Base-by-base conservation (phyloP, 2,888 invertebrate species). In the Ethmia dodecea region DNA sequence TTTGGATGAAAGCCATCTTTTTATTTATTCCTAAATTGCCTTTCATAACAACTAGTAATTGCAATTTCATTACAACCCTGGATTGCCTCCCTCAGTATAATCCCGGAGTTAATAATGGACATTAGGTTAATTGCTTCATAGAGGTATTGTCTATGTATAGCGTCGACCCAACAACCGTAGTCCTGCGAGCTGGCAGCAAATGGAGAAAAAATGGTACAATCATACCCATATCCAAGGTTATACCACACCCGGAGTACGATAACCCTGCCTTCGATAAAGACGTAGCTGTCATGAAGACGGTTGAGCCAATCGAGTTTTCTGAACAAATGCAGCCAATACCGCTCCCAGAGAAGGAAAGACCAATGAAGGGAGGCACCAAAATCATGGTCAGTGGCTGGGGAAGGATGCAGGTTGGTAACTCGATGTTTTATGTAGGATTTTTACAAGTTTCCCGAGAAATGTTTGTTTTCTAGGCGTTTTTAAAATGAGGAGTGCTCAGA, bases 111-210 rank as follows among this genome's bases (percentile, higher is more conserved):
- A n/a, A n/a, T n/a, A n/a, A n/a, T n/a, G n/a, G n/a, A n/a, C n/a
- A n/a, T n/a, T n/a, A n/a, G n/a, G n/a, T n/a, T n/a, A n/a, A n/a
- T n/a, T n/a, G n/a, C n/a, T n/a, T n/a, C n/a, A n/a, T n/a, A n/a
- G n/a, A n/a, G n/a, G n/a, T n/a, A n/a, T n/a, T n/a, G n/a, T 22
- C 9, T 22, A 9, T n/a, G 9, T n/a, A 22, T 54, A 84, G 84
- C 24, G 80, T 77, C 2, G 75, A 77, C 13, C 69, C 80, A 11
- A 44, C 51, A 2, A 73, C 71, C 1, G 75, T 88, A 4, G 71
- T 72, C 1, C 64, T 83, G 2, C 70, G 87, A 32, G 87, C 83
- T 6, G 89, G 89, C 1, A 87, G 86, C 25, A 58, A 72, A 0
- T 72, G 47, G 37, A 52, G 77, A 1, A 71, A 69, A 29, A 64